Base-by-base conservation (phyloP, 2,797 vertebrate genomes). In the Oryzias dopingdopingensis region DNA sequence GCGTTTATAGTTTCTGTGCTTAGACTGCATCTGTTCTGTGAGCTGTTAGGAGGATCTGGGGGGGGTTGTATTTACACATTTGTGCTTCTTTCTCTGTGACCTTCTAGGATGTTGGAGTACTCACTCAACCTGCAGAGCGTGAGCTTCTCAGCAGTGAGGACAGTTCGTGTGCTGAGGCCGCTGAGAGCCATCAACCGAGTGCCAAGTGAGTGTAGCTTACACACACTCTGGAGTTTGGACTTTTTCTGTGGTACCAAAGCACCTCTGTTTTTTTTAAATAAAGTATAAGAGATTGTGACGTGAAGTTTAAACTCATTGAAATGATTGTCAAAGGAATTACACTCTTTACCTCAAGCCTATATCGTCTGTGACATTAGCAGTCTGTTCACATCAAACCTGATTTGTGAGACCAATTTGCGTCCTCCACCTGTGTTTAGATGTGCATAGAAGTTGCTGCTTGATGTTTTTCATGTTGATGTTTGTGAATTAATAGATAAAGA, bases 81-180 rank as follows among this genome's bases (percentile, higher is more conserved):
- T 32, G 29, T 32, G 29, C 29, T 32, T 32, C 29, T 32, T 32
- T 32, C 10, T 37, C 32, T 37, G 7, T 26, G 26, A 4, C 85
- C 67, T 70, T 52, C 4, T 91, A 99, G 97, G 89, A 99, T 99
- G 96, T 82, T 99, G 92, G 97, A 99, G 88, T 99, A 99, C 72
- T 99, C 97, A n/a, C 90, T 97, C 86, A 95, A 98, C 92, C 91
- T 99, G 83, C 95, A 99, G 93, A 98, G 94, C 0, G 96, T 98
- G 91, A 98, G 95, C 79, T 95, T 99, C 85, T 97, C 97, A 0
- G 96, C 96, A 0, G 96, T 98, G 83, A 94, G 97, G 84, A 98
- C 97, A 0, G 96, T 99, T 55, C 93, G 97, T 0, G 97, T 99
- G 79, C 92, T 99, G 81, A 91, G 96, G 67, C 97, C 97, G 0